These are phyloP conservation scores for Pangasius djambal DNA, from an alignment of 2,797 vertebrate genomes.

Conservation along the genomic window DNA sequence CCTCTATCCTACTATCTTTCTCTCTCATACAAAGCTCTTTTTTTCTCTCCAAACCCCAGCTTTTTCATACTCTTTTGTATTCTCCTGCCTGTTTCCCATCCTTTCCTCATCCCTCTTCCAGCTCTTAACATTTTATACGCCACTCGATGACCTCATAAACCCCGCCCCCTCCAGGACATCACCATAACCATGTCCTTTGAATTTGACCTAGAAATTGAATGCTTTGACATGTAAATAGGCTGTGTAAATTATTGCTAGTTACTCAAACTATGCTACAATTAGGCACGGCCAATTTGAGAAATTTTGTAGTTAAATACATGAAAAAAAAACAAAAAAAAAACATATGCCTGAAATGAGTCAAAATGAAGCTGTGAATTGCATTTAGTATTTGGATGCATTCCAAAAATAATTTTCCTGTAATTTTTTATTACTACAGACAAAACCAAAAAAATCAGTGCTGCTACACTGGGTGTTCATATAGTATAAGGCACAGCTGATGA, in stretches of 20 bases:
- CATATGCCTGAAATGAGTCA: too few relatives aligned
- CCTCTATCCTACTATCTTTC: not conserved
- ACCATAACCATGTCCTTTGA: constrained; percentile 18
- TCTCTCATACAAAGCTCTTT: not conserved
- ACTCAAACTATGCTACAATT: not conserved
- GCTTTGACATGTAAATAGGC: not conserved
- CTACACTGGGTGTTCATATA: too few relatives aligned
- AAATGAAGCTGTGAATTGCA: not conserved
- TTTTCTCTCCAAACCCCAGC: constrained; percentile 26
- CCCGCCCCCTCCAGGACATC: not conserved
- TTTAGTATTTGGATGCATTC: not conserved
- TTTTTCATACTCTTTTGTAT: not conserved
- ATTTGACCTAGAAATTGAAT: not conserved
- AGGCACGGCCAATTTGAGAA: not conserved
- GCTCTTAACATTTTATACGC: not conserved
- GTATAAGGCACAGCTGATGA: too few relatives aligned
- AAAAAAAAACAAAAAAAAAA: not conserved
- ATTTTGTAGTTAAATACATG: not conserved
- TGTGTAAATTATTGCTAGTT: not conserved
- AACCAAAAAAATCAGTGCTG: too few relatives aligned
- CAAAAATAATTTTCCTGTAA: too few relatives aligned
- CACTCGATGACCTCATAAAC: not conserved
- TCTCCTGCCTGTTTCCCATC: not conserved
- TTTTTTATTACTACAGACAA: too few relatives aligned
- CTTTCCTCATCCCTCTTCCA: not conserved